These are phyloP conservation scores for Paracanthobrama guichenoti DNA, from an alignment of 2,113 vertebrate species.

Conservation along the genomic window DNA sequence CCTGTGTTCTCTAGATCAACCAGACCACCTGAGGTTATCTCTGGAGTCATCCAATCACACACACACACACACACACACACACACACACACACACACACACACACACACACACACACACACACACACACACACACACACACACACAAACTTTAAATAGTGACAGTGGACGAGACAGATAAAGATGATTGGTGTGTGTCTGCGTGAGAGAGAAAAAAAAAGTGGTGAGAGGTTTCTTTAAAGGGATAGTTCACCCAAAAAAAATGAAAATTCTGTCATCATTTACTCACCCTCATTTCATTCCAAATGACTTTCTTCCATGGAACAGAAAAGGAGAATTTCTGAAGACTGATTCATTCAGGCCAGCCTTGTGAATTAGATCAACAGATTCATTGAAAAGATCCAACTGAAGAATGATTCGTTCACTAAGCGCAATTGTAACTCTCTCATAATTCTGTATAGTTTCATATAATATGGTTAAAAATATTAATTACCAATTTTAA, in stretches of 20 bases:
- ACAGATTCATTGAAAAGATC: slow-evolving; percentile 1
- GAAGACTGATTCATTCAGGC: neutral
- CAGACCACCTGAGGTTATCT: slow-evolving; percentile 55
- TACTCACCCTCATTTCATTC: neutral
- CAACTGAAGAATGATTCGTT: neutral
- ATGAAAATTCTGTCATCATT: neutral
- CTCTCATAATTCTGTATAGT: neutral
- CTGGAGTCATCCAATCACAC: slow-evolving; percentile 55
- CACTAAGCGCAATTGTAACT: neutral
- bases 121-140: slow-evolving; percentile 41
- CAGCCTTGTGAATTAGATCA: neutral
- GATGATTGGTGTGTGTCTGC: neutral
- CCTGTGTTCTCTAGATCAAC: slow-evolving; percentile 55
- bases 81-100: slow-evolving; percentile 35
- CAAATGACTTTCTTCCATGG: slow-evolving; percentile 3
- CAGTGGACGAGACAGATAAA: slow-evolving; percentile 23
- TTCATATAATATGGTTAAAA: neutral
- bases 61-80: slow-evolving; percentile 43
- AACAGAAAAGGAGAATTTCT: neutral
- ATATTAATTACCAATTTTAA: neutral
- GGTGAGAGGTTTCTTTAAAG: neutral
- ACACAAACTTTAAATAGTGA: slow-evolving; percentile 29
- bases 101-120: slow-evolving; percentile 40
- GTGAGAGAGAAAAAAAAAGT: neutral
- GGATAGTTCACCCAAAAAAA: neutral